These are phyloP conservation scores for Dolichotis patagonum DNA, from an alignment of 2,113 vertebrate genomes.

Conservation along the genomic window DNA sequence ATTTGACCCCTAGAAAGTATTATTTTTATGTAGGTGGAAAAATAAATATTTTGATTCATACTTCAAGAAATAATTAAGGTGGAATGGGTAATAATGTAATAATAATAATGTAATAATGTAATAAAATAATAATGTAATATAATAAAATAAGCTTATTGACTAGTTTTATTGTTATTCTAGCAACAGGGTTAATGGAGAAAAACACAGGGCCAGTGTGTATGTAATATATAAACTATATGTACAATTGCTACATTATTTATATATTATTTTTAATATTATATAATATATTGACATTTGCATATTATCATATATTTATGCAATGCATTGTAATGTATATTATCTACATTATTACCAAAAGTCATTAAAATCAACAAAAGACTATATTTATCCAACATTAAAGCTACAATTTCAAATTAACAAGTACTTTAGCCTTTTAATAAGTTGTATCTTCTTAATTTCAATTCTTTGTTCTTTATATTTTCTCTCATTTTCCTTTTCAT, in stretches of 20 bases:
- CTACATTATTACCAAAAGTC: background rate
- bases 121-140: too few species aligned
- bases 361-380: background rate
- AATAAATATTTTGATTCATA: background rate
- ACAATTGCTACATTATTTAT: background rate
- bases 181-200: slow-evolving; percentile 30
- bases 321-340: background rate
- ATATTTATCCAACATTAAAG: background rate
- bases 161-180: slow-evolving; percentile 5
- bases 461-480: background rate
- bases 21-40: slow-evolving; percentile 9
- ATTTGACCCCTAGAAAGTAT: background rate
- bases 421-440: background rate
- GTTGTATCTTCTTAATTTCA: background rate
- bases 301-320: background rate
- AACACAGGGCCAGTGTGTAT: background rate
- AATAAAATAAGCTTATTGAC: too few species aligned
- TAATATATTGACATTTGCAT: background rate
- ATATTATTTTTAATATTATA: background rate
- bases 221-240: background rate
- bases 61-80: background rate
- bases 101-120: too few species aligned
- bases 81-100: background rate
- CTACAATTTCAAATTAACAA: background rate
- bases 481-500: slow-evolving; percentile 9